phyloP scores from a whole-genome alignment of 2,888 invertebrate species.

The Meta bourneti region DNA sequence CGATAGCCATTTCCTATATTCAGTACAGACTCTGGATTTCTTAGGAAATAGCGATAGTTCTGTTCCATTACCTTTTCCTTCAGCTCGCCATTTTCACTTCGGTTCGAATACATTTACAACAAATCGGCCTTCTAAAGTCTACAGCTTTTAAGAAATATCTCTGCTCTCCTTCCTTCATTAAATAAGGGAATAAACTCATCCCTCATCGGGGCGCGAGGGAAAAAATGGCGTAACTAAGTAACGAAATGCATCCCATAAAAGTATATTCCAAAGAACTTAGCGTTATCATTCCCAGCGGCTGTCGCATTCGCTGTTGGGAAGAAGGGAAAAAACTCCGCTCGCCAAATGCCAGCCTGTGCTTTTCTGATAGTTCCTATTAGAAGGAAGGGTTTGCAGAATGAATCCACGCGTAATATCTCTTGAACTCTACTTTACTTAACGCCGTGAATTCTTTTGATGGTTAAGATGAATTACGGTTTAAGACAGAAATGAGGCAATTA shows the following conservation, averaged over 20 bases:
- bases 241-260: slow-evolving; percentile 37
- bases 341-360: slow-evolving; percentile 36
- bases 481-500: neutral
- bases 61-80: too few relatives aligned
- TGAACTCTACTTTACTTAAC: too few relatives aligned
- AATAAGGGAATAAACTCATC: slow-evolving; percentile 41
- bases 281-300: slow-evolving; percentile 34
- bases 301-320: neutral
- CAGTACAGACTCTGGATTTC: too few relatives aligned
- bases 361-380: slow-evolving; percentile 43
- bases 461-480: too few relatives aligned
- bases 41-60: too few relatives aligned
- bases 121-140: neutral
- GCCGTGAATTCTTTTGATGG: too few relatives aligned
- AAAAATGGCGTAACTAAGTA: slow-evolving; percentile 26
- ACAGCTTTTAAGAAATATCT: neutral
- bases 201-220: slow-evolving; percentile 2
- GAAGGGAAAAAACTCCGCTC: slow-evolving; percentile 9
- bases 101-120: too few relatives aligned
- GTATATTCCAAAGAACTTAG: slow-evolving; percentile 51
- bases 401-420: neutral
- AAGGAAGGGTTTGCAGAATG: slow-evolving; percentile 5
- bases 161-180: slow-evolving; percentile 28
- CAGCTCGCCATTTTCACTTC: too few relatives aligned
- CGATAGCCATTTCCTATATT: too few relatives aligned